Evolutionary conservation across 2,888 invertebrate genomes (phyloP), one percentile per base, ranked within the genome.

Genomic region (Morpho deidamia): DNA sequence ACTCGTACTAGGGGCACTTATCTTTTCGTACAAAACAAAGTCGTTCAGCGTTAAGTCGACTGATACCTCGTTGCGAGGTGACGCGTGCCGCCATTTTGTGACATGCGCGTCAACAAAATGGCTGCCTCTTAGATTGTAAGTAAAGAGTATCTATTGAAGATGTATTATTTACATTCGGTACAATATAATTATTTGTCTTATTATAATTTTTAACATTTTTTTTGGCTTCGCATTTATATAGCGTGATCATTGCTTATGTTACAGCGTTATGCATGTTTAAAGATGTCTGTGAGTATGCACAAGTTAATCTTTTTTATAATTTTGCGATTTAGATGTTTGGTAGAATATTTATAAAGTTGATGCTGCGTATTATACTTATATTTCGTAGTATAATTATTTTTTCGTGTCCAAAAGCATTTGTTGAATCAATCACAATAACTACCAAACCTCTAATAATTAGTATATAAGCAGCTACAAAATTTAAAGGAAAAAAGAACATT

Each of bases 241-340:
- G 83, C 82, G 83, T 87, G 83, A 76, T 78, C 80, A 81, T 23
- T 84, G 87, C 87, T 87, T 87, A 80, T 80, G 79, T 85, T 86
- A 83, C 81, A 83, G 85, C 84, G 81, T 87, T 80, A 72, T 85
- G 89, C 89, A 88, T 88, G 88, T 84, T 77, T 72, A 79, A 78
- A 74, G 75, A 77, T 81, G 84, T 85, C 74, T 82, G 86, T 87
- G 85, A 87, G 87, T 88, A 88, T 87, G 86, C 86, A 86, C 86
- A 83, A 82, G 80, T 79, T 81, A 81, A 81, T 81, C 78, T 83
- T 78, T 67, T 63, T 70, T 69, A 71, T 56, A 44, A 35, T 65
- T 70, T 69, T 72, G 53, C 50, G 51, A 55, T 57, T 59, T 77
- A 76, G 76, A 74, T 72, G 71, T 80, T 74, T 78, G 75, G 71